Conservation (phyloP, 2,888 invertebrate species). For the Temnothorax unifasciatus region DNA sequence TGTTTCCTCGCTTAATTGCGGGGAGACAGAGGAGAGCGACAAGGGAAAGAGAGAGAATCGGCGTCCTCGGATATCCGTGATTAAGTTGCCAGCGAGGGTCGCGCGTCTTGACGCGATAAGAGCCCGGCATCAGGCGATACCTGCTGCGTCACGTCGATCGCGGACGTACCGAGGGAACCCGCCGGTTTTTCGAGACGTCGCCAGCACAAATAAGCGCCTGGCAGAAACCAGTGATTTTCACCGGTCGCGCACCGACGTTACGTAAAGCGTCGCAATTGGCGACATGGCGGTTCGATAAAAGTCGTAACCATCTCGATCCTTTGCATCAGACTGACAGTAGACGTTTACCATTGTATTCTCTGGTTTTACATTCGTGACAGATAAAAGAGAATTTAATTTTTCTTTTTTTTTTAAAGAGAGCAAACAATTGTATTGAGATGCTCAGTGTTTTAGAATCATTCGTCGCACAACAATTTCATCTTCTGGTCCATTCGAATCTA, state of each 20-base stretch:
- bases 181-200: conserved; percentile 41
- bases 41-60: conserved; percentile 46
- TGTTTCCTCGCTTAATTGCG: conserved; percentile 53
- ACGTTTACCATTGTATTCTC: neutral
- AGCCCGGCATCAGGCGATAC: conserved; percentile 42
- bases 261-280: conserved; percentile 3
- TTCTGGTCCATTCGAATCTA: neutral
- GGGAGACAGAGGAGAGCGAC: conserved; percentile 30
- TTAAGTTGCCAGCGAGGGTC: conserved; percentile 56
- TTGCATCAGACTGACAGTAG: neutral
- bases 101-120: conserved; percentile 55
- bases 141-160: conserved; percentile 50
- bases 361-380: neutral
- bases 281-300: conserved; percentile 25
- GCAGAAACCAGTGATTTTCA: conserved; percentile 60
- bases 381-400: neutral
- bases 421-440: neutral
- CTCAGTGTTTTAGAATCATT: neutral
- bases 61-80: conserved; percentile 55
- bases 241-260: conserved; percentile 22
- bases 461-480: neutral
- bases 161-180: conserved; percentile 12
- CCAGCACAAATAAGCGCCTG: conserved; percentile 58
- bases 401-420: neutral
- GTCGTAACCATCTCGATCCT: neutral